Base-by-base conservation (phyloP, 2,888 invertebrate genomes). In the Melangyna quadrimaculata region DNA sequence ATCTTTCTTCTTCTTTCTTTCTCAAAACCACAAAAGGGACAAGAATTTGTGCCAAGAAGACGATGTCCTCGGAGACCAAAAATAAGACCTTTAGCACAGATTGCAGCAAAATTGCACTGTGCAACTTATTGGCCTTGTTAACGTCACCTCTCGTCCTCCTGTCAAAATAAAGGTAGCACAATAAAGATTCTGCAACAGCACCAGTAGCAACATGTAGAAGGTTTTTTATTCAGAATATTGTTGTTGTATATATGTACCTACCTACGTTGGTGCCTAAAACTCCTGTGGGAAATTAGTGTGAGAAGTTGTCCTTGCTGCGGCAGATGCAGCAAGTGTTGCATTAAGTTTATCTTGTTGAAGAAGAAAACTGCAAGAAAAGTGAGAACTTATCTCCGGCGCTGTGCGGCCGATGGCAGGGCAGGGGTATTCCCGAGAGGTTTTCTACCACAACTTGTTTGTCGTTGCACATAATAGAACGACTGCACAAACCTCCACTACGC, bases 61-160 rank as follows among this genome's bases (percentile, higher is more conserved):
- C 48, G 67, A 77, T 43, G 75, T 80, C 67, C 45, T 65, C 72
- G 65, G 75, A n/a, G n/a, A 80, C 67, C 75, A 27, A 78, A 63
- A 57, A 73, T 61, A 63, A 63, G 43, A 79, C 63, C 57, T 59
- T 72, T 79, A 57, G 35, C 75, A 69, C 65, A 71, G 75, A 84
- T 75, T 84, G 78, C 83, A 55, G 65, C 71, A 65, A 71, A 65
- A 79, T 78, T 78, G 59, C 83, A 71, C 67, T 75, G 43, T 65
- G 79, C 80, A 77, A 72, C 71, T 80, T 72, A 80, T 84, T 84
- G 75, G 75, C 84, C 84, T 84, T 80, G 84, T 80, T 80, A 80
- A 75, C 67, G 71, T 71, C 70, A 70, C 69, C 53, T 53, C 63
- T 63, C 59, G 37, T 32, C 63, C 40, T 43, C 43, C 17, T 32